Conservation (phyloP, 2,888 invertebrate genomes). For the Barypeithes pellucidus region DNA sequence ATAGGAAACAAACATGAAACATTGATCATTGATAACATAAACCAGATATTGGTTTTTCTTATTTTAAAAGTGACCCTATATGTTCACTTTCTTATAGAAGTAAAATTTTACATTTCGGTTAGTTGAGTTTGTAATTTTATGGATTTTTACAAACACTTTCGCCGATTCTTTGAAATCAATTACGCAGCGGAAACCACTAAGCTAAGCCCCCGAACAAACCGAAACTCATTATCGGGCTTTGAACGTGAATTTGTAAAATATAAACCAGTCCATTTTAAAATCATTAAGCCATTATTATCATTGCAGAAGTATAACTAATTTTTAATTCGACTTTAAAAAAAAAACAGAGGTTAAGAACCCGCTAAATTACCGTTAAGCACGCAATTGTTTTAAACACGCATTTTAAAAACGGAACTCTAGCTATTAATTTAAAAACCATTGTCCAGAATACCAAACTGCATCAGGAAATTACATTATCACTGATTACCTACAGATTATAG, state of each 20-base stretch:
- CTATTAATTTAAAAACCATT: not conserved
- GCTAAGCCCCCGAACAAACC: no score
- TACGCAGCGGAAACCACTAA: no score
- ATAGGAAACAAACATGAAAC: conserved; percentile 23
- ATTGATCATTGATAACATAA: conserved; percentile 24
- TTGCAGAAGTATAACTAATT: conserved; percentile 1
- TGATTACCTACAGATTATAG: no score
- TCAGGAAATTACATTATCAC: no score
- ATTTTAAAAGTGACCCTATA: conserved; percentile 6
- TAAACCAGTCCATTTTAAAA: not conserved
- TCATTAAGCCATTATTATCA: not conserved
- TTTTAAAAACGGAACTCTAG: not conserved
- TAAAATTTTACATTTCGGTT: no score
- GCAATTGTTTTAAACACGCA: not conserved
- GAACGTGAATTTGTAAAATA: no score
- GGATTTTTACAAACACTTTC: no score
- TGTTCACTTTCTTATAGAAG: no score
- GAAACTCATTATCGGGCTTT: no score
- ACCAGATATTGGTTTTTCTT: conserved; percentile 16
- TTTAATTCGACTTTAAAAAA: not conserved
- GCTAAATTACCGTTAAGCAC: not conserved
- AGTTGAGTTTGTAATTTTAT: no score
- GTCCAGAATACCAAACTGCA: not conserved
- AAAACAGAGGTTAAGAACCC: not conserved
- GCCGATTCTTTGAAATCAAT: no score